Evolutionary conservation across 1,140 invertebrate species (phyloP).

Genomic region (Caenorhabditis latens): DNA sequence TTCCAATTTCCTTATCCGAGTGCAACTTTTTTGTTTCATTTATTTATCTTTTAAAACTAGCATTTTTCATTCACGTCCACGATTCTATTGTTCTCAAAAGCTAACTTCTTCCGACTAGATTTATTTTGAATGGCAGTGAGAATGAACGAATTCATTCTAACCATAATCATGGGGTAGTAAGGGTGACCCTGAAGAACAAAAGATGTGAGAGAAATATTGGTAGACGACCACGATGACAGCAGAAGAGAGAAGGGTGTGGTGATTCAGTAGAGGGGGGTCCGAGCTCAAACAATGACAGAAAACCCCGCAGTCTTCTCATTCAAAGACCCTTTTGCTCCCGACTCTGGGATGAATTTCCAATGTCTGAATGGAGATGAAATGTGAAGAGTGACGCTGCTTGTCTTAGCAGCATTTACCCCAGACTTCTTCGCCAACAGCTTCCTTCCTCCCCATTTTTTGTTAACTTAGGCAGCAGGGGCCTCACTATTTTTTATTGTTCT

Average conservation of each 20-base stretch:
- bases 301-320: not conserved
- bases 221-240: not conserved
- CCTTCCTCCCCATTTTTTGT: slow-evolving; percentile 7
- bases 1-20: not conserved
- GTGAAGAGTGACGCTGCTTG: slow-evolving; percentile 41
- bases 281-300: slow-evolving; percentile 6
- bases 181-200: not conserved
- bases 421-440: slow-evolving; percentile 37
- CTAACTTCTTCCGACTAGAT: not conserved
- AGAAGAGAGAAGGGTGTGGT: not conserved
- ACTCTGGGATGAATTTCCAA: slow-evolving; percentile 37
- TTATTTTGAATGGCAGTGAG: not conserved
- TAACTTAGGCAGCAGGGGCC: slow-evolving; percentile 7
- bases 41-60: no score
- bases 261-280: not conserved
- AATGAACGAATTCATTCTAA: not conserved
- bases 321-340: not conserved
- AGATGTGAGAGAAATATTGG: not conserved
- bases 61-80: not conserved
- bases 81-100: not conserved
- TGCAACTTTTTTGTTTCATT: not conserved
- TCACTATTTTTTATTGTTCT: not conserved
- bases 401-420: slow-evolving; percentile 6
- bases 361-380: slow-evolving; percentile 43
- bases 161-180: slow-evolving; percentile 5